Evolutionary conservation across 2,113 vertebrate genomes (phyloP).

Genomic region (Hemicordylus capensis): DNA sequence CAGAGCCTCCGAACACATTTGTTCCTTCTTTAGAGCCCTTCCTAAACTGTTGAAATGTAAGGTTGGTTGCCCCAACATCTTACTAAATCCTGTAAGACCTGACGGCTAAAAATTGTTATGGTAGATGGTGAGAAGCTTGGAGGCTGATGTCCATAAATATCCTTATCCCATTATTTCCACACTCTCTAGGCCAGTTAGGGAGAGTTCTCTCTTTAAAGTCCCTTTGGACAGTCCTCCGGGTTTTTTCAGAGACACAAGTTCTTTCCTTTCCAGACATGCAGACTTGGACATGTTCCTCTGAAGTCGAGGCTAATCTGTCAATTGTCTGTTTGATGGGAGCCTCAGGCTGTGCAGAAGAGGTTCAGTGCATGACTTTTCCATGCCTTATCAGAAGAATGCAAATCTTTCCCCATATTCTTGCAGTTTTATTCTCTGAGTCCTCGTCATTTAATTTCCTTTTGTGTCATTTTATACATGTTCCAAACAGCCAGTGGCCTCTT

Average conservation of each 20-base stretch:
- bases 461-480: too few relatives aligned
- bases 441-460: too few relatives aligned
- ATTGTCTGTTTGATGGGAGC: background rate
- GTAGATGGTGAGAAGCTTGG: background rate
- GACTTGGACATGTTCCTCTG: too few relatives aligned
- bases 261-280: background rate
- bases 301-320: background rate
- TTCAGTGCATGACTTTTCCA: background rate
- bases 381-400: background rate
- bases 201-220: background rate
- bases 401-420: background rate
- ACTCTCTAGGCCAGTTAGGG: too few relatives aligned
- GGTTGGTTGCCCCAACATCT: background rate
- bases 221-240: background rate
- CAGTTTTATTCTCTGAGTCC: too few relatives aligned
- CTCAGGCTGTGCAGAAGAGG: background rate
- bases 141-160: background rate
- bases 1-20: background rate
- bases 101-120: background rate
- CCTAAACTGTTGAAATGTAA: background rate
- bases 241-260: background rate
- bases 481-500: too few relatives aligned
- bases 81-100: background rate
- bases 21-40: background rate
- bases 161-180: background rate